Evolutionary conservation across 1,140 invertebrate species (phyloP).

Genomic region (Melitaea cinxia): DNA sequence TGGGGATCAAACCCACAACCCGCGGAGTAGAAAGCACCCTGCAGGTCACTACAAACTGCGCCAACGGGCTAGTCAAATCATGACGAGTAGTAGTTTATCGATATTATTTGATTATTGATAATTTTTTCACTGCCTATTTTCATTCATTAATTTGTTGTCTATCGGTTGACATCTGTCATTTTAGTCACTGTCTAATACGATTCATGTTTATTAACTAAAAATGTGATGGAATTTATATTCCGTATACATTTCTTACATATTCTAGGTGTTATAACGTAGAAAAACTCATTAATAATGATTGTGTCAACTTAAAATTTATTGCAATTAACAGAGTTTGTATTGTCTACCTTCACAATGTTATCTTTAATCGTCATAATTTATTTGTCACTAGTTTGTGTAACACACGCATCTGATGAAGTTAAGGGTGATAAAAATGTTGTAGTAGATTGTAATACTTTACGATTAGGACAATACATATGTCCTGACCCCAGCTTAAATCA

Average conservation of each 20-base stretch:
- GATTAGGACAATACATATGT: constrained; percentile 93
- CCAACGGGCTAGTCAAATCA: no score
- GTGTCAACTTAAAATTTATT: not conserved
- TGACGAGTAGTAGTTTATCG: no score
- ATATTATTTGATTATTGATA: no score
- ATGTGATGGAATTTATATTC: not conserved
- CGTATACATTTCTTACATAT: not conserved
- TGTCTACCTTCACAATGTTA: constrained; percentile 6
- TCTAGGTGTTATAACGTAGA: not conserved
- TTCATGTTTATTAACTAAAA: not conserved
- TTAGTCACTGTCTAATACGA: not conserved
- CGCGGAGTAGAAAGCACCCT: no score
- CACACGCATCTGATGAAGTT: constrained; percentile 57
- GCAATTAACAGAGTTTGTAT: not conserved
- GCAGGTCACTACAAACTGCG: no score
- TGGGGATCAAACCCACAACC: no score
- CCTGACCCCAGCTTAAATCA: constrained; percentile 89
- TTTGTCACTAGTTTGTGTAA: constrained; percentile 35
- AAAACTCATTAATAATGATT: not conserved
- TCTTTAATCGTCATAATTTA: constrained; percentile 33
- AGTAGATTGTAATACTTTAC: constrained; percentile 86
- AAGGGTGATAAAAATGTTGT: constrained; percentile 55
- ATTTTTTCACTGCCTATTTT: not conserved
- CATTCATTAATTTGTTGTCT: not conserved
- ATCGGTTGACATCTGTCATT: not conserved